These are phyloP conservation scores for Drosophila kepulauana DNA, from an alignment of 1,140 invertebrate genomes.

Conservation along the genomic window DNA sequence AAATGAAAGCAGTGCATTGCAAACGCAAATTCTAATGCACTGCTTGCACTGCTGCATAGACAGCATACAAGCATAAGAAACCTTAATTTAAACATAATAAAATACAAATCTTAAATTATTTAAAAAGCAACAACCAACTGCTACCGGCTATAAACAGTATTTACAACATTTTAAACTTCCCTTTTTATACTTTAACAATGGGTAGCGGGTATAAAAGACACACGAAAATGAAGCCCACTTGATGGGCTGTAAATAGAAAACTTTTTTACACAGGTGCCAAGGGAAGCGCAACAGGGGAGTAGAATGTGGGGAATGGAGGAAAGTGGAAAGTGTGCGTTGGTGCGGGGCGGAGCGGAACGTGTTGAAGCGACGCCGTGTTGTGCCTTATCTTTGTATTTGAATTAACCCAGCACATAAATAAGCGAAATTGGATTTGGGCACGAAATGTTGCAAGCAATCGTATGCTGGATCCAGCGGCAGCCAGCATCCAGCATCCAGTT, in stretches of 20 bases:
- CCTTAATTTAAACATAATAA: neutral
- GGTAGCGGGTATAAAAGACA: conserved; percentile 38
- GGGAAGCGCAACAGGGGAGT: neutral
- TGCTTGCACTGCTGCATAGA: too few species aligned
- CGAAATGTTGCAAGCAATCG: conserved; percentile 39
- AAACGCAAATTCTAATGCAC: neutral
- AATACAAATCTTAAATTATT: neutral
- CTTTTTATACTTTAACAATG: neutral
- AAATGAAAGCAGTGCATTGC: neutral
- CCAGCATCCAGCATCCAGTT: neutral
- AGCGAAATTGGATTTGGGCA: conserved; percentile 73
- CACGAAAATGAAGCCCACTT: conserved; percentile 67
- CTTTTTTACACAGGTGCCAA: conserved; percentile 62
- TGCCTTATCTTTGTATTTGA: conserved; percentile 79
- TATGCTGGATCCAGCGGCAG: neutral
- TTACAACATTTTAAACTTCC: neutral
- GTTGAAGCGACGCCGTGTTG: conserved; percentile 52
- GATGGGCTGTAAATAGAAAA: conserved; percentile 78
- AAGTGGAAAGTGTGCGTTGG: neutral
- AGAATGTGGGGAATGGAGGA: too few species aligned
- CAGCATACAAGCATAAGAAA: neutral
- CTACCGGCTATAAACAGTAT: neutral
- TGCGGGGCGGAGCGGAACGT: conserved; percentile 29
- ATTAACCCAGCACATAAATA: conserved; percentile 73
- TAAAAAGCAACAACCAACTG: neutral